These are phyloP conservation scores for Hyposoter didymator DNA, from an alignment of 2,888 invertebrate genomes.

Conservation along the genomic window DNA sequence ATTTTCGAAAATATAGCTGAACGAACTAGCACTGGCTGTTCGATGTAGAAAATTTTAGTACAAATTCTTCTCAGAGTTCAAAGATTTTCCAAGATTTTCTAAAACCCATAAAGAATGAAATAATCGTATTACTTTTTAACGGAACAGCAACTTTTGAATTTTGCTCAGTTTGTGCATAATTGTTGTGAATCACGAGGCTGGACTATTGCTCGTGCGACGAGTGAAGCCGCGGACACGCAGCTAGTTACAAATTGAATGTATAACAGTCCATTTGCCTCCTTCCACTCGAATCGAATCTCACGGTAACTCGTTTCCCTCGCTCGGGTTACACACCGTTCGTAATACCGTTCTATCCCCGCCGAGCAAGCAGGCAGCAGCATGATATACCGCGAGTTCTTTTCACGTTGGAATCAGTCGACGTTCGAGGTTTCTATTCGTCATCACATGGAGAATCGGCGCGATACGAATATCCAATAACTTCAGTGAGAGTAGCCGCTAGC, in stretches of 20 bases:
- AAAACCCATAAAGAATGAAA: too few species aligned
- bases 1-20: too few species aligned
- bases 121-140: too few species aligned
- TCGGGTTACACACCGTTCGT: slow-evolving; percentile 17
- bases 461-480: slow-evolving; percentile 11
- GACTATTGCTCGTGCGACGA: neutral
- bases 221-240: too few species aligned
- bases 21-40: too few species aligned
- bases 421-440: slow-evolving; percentile 36
- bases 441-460: slow-evolving; percentile 41
- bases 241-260: neutral
- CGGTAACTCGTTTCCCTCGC: slow-evolving; percentile 39
- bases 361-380: slow-evolving; percentile 1
- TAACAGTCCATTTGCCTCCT: neutral
- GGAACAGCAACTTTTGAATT: too few species aligned
- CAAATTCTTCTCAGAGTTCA: too few species aligned
- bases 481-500: neutral
- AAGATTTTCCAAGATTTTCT: too few species aligned
- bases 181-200: too few species aligned
- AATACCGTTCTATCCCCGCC: slow-evolving; percentile 40
- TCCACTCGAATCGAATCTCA: neutral
- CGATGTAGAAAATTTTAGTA: too few species aligned
- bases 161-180: too few species aligned
- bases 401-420: slow-evolving; percentile 56
- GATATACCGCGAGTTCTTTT: slow-evolving; percentile 26